A percentile compares a stretch with the other conserved stretches of the same genome.
These are phyloP conservation scores for Tylochromis polylepis DNA, from an alignment of 2,113 vertebrate species.

Conservation along the genomic window DNA sequence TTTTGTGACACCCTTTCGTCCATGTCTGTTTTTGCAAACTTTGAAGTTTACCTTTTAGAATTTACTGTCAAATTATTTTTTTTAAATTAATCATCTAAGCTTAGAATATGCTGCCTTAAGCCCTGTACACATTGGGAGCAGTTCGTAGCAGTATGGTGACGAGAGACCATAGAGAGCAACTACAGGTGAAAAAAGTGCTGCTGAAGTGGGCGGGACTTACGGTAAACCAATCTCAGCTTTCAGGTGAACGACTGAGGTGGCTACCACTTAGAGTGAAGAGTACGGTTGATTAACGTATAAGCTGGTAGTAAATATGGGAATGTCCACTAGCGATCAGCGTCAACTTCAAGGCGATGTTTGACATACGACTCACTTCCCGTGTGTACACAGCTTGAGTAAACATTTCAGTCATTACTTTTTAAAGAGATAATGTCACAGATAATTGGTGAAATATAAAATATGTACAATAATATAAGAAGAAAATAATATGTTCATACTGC, in stretches of 20 bases:
- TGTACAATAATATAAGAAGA: background rate
- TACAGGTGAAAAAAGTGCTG: background rate
- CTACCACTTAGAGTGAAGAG: background rate
- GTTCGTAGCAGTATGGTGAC: background rate
- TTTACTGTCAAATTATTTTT: background rate
- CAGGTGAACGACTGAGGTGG: background rate
- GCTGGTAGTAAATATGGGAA: background rate
- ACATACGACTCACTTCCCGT: background rate
- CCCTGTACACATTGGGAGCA: background rate
- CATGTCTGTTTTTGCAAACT: background rate
- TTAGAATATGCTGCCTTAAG: background rate
- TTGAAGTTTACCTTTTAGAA: background rate
- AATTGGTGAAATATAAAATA: background rate
- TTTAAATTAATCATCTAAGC: rapidly evolving
- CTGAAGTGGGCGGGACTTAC: background rate
- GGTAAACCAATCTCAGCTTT: background rate
- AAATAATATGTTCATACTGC: background rate
- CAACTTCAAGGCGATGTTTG: background rate
- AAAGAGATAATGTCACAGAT: background rate
- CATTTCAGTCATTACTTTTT: background rate
- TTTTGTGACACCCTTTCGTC: background rate
- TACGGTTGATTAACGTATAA: background rate
- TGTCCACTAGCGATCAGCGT: background rate
- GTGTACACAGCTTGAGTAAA: background rate
- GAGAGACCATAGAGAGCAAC: background rate